phyloP scores from a whole-genome alignment of 2,888 invertebrate genomes.

The Notodonta ziczac region DNA sequence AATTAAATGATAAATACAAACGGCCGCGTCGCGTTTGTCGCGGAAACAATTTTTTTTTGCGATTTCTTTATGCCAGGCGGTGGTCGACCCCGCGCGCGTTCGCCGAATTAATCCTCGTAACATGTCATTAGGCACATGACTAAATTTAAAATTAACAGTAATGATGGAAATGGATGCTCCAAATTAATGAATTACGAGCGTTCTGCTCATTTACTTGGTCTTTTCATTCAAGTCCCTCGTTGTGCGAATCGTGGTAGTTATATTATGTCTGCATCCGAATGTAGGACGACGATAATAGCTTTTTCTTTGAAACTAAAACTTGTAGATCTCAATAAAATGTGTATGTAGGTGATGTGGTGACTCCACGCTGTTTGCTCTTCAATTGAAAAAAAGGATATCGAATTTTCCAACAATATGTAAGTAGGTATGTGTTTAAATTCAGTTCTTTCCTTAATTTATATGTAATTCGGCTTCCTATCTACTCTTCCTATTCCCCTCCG shows the following conservation, averaged over 20 bases:
- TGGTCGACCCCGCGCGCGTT: conserved; percentile 29
- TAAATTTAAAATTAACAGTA: conserved; percentile 9
- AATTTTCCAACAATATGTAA: too few species aligned
- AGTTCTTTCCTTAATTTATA: too few species aligned
- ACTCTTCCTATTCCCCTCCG: too few species aligned
- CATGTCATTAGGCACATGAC: conserved; percentile 7
- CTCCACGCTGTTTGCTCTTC: neutral
- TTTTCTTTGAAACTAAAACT: neutral
- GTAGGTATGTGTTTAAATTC: too few species aligned
- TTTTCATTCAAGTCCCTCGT: conserved; percentile 13
- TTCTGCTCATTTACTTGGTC: neutral
- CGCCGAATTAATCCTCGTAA: neutral
- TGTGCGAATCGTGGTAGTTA: neutral
- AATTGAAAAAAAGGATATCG: neutral
- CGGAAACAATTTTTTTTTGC: conserved; percentile 23
- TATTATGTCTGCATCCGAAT: neutral
- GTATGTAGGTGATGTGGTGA: neutral
- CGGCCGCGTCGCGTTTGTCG: conserved; percentile 32
- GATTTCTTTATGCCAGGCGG: conserved; percentile 23
- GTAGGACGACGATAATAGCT: neutral
- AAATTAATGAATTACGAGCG: conserved; percentile 7
- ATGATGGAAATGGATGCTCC: conserved; percentile 11
- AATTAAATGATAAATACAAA: conserved; percentile 36
- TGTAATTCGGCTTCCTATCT: too few species aligned
- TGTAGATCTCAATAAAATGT: neutral